Base-by-base conservation (phyloP, 2,888 invertebrate species). In the Cantharis nigra region DNA sequence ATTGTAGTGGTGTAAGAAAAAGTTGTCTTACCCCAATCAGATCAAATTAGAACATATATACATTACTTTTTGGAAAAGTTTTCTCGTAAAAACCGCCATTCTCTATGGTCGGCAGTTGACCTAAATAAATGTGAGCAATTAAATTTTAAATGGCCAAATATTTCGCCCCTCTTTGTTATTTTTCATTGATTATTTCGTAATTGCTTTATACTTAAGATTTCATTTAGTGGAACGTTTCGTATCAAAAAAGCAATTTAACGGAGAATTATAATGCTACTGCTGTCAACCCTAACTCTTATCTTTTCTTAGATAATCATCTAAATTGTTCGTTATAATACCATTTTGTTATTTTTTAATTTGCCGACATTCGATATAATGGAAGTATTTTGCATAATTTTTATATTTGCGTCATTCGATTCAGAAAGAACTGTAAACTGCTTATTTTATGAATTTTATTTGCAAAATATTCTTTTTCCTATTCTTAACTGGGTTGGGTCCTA, bases 191-290 rank as follows among this genome's bases (percentile, higher is more conserved):
- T 71, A 28, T 23, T 71, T 30, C 64, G 28, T 71, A 71, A 71
- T 71, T 71, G 71, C 64, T 28, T 18, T 62, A 28, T 71, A 64
- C 71, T 71, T 71, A 71, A 71, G 71, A 71, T 64, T 64, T 64
- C 71, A 71, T 71, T 72, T 62, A 30, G 49, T 65, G 26, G 20
- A 62, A 33, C 49, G 72, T 67, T 67, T 65, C 72, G 67, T 49
- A 67, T 72, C 72, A 62, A 49, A 67, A 67, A 71, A 71, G 72
- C 72, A 72, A 67, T 72, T 72, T 72, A 72, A 71, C 30, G 71
- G 67, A 67, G 67, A 72, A 67, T 72, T 72, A 72, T 72, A 67
- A 67, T n/a, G 26, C 11, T 26, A 63, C 62, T 63, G 18, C 30
- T 63, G 28, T 23, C 71, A 63, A 71, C 20, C 64, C 62, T 71